These are phyloP conservation scores for Scomber colias DNA, from an alignment of 2,113 vertebrate species.

Conservation along the genomic window DNA sequence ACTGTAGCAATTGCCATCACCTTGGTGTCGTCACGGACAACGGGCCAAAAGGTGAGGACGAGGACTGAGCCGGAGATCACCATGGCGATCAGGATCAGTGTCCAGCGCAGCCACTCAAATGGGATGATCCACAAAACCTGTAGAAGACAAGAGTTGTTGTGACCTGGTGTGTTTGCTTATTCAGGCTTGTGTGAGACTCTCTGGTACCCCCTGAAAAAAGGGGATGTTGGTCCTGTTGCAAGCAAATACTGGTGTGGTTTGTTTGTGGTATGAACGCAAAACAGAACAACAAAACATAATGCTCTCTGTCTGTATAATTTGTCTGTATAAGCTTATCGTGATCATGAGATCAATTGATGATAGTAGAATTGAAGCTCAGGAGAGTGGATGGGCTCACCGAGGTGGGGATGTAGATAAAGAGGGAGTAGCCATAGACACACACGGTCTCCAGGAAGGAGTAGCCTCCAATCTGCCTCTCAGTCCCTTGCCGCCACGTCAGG, in stretches of 20 bases:
- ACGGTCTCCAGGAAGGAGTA: slow-evolving; percentile 91
- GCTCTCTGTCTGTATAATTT: not conserved
- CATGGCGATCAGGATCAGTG: slow-evolving; percentile 84
- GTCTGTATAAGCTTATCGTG: not conserved
- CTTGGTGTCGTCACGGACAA: slow-evolving; percentile 85
- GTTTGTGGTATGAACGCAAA: not conserved
- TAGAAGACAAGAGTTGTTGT: not conserved
- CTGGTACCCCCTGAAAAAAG: too few species aligned
- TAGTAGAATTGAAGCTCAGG: not conserved
- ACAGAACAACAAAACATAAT: not conserved
- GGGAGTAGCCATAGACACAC: slow-evolving; percentile 91
- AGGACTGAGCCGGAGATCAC: slow-evolving; percentile 86
- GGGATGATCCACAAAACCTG: slow-evolving; percentile 90
- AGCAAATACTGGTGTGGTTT: too few species aligned
- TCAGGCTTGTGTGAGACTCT: not conserved
- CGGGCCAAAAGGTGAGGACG: slow-evolving; percentile 89
- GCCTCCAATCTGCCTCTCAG: slow-evolving; percentile 74
- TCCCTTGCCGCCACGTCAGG: slow-evolving; percentile 87
- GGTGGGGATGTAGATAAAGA: slow-evolving; percentile 90
- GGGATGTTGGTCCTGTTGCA: too few species aligned
- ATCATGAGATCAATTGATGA: not conserved
- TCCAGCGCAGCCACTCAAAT: slow-evolving; percentile 86
- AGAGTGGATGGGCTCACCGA: slow-evolving; percentile 83
- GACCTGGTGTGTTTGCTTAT: not conserved
- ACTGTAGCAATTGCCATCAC: slow-evolving; percentile 78